Conservation (phyloP, 2,888 invertebrate genomes). For the Dyspetes luteomarginatus region DNA sequence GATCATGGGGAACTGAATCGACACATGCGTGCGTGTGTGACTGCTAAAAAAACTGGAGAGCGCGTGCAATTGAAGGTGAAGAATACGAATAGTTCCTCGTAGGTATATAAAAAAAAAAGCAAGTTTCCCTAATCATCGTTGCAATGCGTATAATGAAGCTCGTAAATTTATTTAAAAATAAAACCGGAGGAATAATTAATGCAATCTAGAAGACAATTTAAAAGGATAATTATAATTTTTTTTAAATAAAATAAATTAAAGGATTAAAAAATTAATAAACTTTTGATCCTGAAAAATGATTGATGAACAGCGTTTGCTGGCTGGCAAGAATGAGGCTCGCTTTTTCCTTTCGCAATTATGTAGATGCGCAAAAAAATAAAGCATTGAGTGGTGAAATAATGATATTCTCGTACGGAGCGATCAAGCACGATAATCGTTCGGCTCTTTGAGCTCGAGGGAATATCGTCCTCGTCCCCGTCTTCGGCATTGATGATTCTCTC, state of each 20-base stretch:
- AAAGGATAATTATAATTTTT: not conserved
- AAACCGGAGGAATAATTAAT: not conserved
- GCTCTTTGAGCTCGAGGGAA: constrained; percentile 27
- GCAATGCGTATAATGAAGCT: not conserved
- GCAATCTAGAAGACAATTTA: not conserved
- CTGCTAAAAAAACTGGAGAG: constrained; percentile 22
- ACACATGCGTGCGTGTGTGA: not conserved
- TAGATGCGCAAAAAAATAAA: not conserved
- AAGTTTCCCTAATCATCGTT: constrained; percentile 7
- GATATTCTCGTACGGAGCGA: constrained; percentile 50
- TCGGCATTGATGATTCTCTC: constrained; percentile 6
- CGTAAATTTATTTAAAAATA: constrained; percentile 31
- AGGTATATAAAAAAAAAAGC: constrained; percentile 24
- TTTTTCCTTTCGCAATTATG: not conserved
- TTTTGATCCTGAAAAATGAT: not conserved
- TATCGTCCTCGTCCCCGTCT: constrained; percentile 32
- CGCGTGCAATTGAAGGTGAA: constrained; percentile 48
- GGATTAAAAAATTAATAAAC: not conserved
- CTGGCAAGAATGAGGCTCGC: not conserved
- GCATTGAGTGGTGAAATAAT: constrained; percentile 44
- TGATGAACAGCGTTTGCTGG: not conserved
- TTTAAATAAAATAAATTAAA: not conserved
- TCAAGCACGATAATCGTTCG: constrained; percentile 53
- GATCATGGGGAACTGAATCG: constrained; percentile 21
- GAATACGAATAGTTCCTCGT: constrained; percentile 50